Base-by-base conservation (phyloP, 2,888 invertebrate species). In the Aquatica leii region DNA sequence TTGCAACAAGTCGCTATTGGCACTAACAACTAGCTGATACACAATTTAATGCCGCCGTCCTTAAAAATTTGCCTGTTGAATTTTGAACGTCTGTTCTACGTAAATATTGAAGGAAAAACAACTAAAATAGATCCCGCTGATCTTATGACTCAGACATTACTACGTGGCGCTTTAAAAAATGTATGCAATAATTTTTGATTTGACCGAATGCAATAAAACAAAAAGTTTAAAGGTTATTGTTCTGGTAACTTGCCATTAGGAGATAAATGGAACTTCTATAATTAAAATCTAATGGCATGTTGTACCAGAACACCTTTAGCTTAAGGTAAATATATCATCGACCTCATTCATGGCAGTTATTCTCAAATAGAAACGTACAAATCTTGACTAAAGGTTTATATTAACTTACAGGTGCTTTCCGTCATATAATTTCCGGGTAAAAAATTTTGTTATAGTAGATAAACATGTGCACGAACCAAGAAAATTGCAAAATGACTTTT, bases 1-100 rank as follows among this genome's bases (percentile, higher is more conserved):
- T 77, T 69, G 76, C 78, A 78, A 78, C 79, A 79, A 78, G 77
- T 77, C 74, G 78, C 73, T 71, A 74, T 75, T 70, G 66, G 68
- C 70, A 65, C 70, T 71, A 75, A 76, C 74, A 76, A 77, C 76
- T 77, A 66, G 73, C 68, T 66, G 69, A 69, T 73, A 69, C 63
- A 64, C 67, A 68, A 66, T 70, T 60, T 71, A 67, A 69, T 63
- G 60, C 51, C 56, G 43, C 65, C 67, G 55, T 70, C 68, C 67
- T 66, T 62, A 60, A 63, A 51, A 65, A 68, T 69, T 71, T 53
- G 63, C 67, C 70, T 67, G 68, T 66, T 69, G 70, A 61, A 65
- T 58, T 54, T 61, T 66, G 67, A 66, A 59, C 56, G 49, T 40
- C 56, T 43, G 50, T 40, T 52, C 54, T 61, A 56, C 57, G 49